Base-by-base conservation (phyloP, 2,888 invertebrate genomes). In the Xestia c-nigrum region DNA sequence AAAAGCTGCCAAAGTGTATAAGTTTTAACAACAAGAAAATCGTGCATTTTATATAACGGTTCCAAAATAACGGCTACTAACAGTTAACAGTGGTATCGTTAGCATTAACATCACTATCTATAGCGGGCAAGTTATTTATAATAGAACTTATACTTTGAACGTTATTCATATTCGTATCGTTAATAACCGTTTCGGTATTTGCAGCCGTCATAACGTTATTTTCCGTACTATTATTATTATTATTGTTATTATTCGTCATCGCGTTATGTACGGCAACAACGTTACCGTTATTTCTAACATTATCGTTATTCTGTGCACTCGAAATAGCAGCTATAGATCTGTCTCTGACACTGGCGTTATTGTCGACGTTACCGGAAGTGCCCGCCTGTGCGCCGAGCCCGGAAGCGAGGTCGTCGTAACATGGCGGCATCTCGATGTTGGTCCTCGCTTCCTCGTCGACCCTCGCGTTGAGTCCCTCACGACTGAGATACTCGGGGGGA, bases 81-180 rank as follows among this genome's bases (percentile, higher is more conserved):
- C 86, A 85, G 65, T 81, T 85, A 73, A 84, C 65, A 66, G 70
- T 78, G 3, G 86, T 87, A 47, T 94, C 95, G 80, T 96, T 96
- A 0, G 95, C 95, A 77, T 95, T 95, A 7, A 95, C 90, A 74
- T 96, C 96, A 68, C 95, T 93, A 80, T 96, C 96, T 5, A 96
- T 95, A 3, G 95, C 96, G 5, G 96, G 96, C 82, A 96, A 86
- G 67, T 94, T 95, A 78, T 95, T 95, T 70, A 96, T 94, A n/a
- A 95, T 92, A 12, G 94, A 91, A 64, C 92, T 92, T 47, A 95
- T 86, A 74, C 84, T 85, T 1, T 78, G 67, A 24, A 80, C 85
- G 72, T 85, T 89, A 75, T 82, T 85, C 52, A 81, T 77, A 70
- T 85, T 84, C 1, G 76, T 38, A 19, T 81, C 76, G 68, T 77